A percentile compares a stretch with the other conserved stretches of the same genome.
Conservation (phyloP, 2,888 invertebrate species). For the Cryptosula pallasiana region DNA sequence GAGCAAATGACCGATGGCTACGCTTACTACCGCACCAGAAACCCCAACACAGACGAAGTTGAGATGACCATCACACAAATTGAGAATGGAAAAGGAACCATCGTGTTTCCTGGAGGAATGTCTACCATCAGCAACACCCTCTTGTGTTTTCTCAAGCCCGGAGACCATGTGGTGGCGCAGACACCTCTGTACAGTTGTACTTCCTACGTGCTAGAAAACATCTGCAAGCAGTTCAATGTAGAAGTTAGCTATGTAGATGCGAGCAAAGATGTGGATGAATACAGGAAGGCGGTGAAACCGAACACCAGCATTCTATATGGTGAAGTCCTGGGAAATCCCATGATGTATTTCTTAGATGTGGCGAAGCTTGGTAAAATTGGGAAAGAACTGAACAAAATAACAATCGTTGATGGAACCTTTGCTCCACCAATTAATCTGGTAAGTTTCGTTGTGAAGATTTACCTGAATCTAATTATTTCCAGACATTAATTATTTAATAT, state of each 20-base stretch:
- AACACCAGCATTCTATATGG: slow-evolving; percentile 51
- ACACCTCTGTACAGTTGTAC: slow-evolving; percentile 46
- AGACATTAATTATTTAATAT: no score
- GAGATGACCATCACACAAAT: slow-evolving; percentile 40
- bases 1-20: slow-evolving; percentile 38
- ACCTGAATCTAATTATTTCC: no score
- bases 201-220: slow-evolving; percentile 38
- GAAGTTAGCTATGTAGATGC: slow-evolving; percentile 36
- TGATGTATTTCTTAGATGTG: slow-evolving; percentile 47
- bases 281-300: slow-evolving; percentile 37
- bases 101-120: slow-evolving; percentile 45
- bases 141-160: slow-evolving; percentile 44
- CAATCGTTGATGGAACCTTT: slow-evolving; percentile 51
- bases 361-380: slow-evolving; percentile 44
- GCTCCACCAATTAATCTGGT: slow-evolving; percentile 38
- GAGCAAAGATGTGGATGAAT: slow-evolving; percentile 36
- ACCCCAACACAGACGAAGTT: slow-evolving; percentile 37
- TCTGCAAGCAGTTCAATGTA: slow-evolving; percentile 40
- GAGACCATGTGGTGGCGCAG: slow-evolving; percentile 49
- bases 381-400: slow-evolving; percentile 32
- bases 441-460: no score
- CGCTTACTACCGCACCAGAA: slow-evolving; percentile 42
- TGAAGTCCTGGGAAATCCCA: slow-evolving; percentile 52
- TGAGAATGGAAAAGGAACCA: slow-evolving; percentile 43
- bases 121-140: slow-evolving; percentile 46